Conservation (phyloP, 2,113 vertebrate species). For the Chionomys nivalis region DNA sequence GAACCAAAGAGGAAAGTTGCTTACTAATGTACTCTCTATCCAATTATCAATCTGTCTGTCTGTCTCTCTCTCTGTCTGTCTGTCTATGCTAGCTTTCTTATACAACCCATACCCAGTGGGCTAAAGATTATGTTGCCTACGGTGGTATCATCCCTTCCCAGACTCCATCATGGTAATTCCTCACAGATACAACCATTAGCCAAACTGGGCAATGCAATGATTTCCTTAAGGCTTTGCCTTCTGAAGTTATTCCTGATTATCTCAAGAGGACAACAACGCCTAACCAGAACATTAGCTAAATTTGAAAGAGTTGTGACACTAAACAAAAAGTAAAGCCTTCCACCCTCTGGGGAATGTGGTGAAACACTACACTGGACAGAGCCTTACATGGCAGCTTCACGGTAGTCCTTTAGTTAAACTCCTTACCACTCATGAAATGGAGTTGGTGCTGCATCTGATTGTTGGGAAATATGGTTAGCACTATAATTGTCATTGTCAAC, state of each 20-base stretch:
- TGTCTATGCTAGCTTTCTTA: not conserved
- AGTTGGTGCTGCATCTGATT: not conserved
- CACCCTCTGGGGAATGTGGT: too few species aligned
- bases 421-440: not conserved
- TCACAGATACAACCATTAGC: not conserved
- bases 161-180: not conserved
- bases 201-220: not conserved
- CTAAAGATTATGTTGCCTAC: not conserved
- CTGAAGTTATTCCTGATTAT: not conserved
- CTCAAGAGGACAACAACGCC: not conserved
- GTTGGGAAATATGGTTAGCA: not conserved
- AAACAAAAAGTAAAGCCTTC: not conserved
- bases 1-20: not conserved
- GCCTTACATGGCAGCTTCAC: not conserved
- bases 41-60: not conserved
- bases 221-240: too few species aligned
- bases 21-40: not conserved
- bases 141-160: not conserved
- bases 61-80: not conserved
- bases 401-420: not conserved
- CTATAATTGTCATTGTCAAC: not conserved
- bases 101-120: too few species aligned
- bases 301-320: not conserved
- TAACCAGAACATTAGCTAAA: not conserved
- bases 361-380: too few species aligned